Evolutionary conservation across 2,113 vertebrate genomes (phyloP).

Genomic region (Heliornis fulica): DNA sequence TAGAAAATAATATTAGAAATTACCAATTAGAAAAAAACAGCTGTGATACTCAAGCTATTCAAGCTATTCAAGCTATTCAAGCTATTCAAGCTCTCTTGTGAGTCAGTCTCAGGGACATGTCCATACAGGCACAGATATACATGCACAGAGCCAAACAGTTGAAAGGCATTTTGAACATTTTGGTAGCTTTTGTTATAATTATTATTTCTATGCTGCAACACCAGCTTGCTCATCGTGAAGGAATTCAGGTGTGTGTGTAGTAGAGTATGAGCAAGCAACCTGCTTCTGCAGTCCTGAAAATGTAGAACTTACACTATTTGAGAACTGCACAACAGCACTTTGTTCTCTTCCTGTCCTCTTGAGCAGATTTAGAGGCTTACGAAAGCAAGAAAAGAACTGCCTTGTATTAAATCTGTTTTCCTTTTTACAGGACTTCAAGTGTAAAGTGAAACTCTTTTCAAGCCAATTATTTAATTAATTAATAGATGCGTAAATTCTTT

Average conservation of each 20-base stretch:
- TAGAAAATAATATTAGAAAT: too few relatives aligned
- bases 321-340: background rate
- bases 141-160: background rate
- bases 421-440: background rate
- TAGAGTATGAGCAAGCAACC: background rate
- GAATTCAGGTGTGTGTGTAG: background rate
- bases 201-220: background rate
- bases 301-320: background rate
- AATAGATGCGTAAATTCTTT: background rate
- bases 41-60: fast-evolving
- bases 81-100: background rate
- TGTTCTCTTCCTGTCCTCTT: background rate
- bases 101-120: background rate
- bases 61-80: background rate
- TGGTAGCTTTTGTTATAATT: background rate
- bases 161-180: background rate
- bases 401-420: background rate
- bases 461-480: background rate
- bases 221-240: background rate
- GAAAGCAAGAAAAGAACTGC: background rate
- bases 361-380: background rate
- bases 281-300: background rate
- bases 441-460: background rate
- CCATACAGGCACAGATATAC: background rate
- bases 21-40: too few relatives aligned